A percentile compares a stretch with the other conserved stretches of the same genome.
phyloP scores from a whole-genome alignment of 2,888 invertebrate genomes.

The Lasius platythorax region DNA sequence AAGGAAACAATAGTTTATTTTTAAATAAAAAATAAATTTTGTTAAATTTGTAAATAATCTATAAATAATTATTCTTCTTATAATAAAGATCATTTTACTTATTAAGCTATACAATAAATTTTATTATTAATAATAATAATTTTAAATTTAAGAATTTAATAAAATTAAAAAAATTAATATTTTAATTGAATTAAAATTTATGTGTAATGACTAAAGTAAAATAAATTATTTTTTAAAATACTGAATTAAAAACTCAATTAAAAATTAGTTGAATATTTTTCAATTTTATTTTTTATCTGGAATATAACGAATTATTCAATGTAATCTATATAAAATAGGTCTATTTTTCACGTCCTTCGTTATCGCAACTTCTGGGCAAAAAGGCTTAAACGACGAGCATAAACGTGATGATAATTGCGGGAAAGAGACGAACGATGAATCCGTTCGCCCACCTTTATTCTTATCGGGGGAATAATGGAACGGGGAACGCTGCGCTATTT shows the following conservation, averaged over 20 bases:
- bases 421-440: constrained; percentile 46
- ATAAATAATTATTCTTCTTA: too few species aligned
- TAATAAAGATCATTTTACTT: too few species aligned
- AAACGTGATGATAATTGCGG: constrained; percentile 41
- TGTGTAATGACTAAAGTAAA: too few species aligned
- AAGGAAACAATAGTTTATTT: too few species aligned
- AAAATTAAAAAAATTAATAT: too few species aligned
- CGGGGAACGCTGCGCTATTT: constrained; percentile 25
- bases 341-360: constrained; percentile 1
- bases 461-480: constrained; percentile 51
- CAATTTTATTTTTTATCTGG: not conserved
- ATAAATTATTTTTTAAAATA: not conserved
- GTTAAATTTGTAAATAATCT: too few species aligned
- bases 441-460: constrained; percentile 54
- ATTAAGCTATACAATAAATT: too few species aligned
- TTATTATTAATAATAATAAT: too few species aligned
- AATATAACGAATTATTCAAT: not conserved
- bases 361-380: constrained; percentile 29
- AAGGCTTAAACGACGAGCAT: not conserved
- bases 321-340: not conserved
- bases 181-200: too few species aligned
- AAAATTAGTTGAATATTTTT: not conserved
- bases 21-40: too few species aligned
- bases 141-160: too few species aligned
- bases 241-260: not conserved